These are phyloP conservation scores for Pitangus sulphuratus DNA, from an alignment of 2,797 vertebrate genomes.

Conservation along the genomic window DNA sequence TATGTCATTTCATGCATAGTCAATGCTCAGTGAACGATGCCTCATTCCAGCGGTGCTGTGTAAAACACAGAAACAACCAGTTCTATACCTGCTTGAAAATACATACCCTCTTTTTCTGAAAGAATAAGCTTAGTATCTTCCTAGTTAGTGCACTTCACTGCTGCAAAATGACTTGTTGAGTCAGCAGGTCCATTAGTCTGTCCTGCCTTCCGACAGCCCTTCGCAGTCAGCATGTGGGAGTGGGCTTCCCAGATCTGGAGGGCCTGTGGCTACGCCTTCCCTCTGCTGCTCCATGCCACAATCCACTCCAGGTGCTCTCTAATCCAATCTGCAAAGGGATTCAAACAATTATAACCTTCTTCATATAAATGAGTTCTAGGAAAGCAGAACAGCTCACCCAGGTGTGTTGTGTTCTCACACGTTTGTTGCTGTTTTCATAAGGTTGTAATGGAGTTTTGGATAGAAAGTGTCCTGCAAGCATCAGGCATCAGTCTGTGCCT, in stretches of 20 bases:
- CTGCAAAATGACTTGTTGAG: neutral
- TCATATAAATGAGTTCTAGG: neutral
- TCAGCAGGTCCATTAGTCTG: neutral
- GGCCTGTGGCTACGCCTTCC: too few species aligned
- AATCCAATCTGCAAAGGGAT: fast-evolving
- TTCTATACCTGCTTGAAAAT: neutral
- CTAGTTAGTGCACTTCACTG: neutral
- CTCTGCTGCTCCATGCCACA: neutral
- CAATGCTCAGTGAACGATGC: neutral
- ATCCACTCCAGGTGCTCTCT: neutral
- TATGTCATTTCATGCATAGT: neutral
- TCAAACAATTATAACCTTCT: neutral
- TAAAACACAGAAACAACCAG: neutral
- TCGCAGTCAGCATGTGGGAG: fast-evolving
- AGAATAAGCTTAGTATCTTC: neutral
- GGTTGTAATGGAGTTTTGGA: neutral
- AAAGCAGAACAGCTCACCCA: neutral
- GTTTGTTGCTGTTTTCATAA: fast-evolving
- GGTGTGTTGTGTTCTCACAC: neutral
- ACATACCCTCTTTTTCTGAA: neutral
- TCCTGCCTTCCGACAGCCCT: neutral
- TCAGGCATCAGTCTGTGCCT: neutral
- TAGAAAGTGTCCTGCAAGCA: neutral
- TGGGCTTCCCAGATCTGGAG: neutral
- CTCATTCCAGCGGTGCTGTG: fast-evolving